Conservation (phyloP, 1,140 invertebrate species). For the Leptinotarsa defecta region DNA sequence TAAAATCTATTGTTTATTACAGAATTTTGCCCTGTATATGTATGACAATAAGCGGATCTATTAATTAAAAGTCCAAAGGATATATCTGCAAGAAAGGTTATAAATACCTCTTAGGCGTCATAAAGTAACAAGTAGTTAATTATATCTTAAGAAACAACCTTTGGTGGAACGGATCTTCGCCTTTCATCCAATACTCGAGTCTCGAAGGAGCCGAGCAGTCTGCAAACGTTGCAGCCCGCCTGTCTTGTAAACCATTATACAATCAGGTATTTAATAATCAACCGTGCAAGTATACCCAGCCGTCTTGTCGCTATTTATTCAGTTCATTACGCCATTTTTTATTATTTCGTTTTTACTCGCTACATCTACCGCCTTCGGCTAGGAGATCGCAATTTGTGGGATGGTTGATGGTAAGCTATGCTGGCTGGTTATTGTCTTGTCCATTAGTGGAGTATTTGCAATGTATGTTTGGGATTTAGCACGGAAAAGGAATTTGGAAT, state of each 20-base stretch:
- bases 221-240: slow-evolving; percentile 4
- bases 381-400: too few species aligned
- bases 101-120: background rate
- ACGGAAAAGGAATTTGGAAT: too few species aligned
- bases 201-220: slow-evolving; percentile 22
- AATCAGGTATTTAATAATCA: slow-evolving; percentile 23
- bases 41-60: too few species aligned
- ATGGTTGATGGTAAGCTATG: too few species aligned
- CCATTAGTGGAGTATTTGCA: slow-evolving; percentile 4
- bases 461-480: background rate
- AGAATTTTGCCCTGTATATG: too few species aligned
- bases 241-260: slow-evolving; percentile 22
- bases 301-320: slow-evolving; percentile 18
- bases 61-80: too few species aligned
- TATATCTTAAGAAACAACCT: background rate
- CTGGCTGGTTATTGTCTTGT: background rate
- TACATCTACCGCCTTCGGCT: too few species aligned
- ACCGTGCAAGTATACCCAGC: slow-evolving; percentile 1
- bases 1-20: too few species aligned
- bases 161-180: background rate
- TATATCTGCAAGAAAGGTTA: too few species aligned
- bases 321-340: slow-evolving; percentile 7
- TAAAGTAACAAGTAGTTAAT: background rate
- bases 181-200: slow-evolving; percentile 1
- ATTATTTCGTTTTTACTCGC: too few species aligned